Percentiles rank a stretch among this genome's conserved stretches.
These are phyloP conservation scores for Apogon hyalosoma DNA, from an alignment of 2,797 vertebrate species.

Conservation along the genomic window DNA sequence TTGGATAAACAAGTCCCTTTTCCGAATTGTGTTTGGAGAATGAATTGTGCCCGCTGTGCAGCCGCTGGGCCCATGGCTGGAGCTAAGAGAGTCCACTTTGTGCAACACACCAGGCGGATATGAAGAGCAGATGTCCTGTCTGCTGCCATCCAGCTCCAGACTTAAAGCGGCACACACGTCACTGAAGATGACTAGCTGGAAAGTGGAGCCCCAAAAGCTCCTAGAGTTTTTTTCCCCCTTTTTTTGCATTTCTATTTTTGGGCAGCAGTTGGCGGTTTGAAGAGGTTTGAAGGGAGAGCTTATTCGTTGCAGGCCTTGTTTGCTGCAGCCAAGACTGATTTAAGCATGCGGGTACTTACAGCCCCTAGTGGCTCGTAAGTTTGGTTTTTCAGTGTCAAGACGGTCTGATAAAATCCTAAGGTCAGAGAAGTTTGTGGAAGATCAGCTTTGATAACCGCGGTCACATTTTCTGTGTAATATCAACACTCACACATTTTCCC, in stretches of 20 bases:
- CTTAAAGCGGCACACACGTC: constrained; percentile 54
- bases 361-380: constrained; percentile 56
- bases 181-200: constrained; percentile 60
- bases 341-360: constrained; percentile 9
- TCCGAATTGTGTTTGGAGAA: constrained; percentile 81
- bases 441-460: neutral
- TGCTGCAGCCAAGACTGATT: constrained; percentile 37
- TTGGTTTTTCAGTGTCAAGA: neutral
- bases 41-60: constrained; percentile 68
- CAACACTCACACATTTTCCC: neutral
- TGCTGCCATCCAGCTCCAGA: constrained; percentile 72
- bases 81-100: constrained; percentile 79
- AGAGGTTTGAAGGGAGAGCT: constrained; percentile 47
- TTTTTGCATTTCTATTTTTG: constrained; percentile 45
- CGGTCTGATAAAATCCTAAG: neutral
- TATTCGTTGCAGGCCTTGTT: constrained; percentile 58
- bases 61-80: constrained; percentile 66
- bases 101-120: constrained; percentile 77
- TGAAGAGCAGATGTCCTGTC: constrained; percentile 82
- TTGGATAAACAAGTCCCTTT: constrained; percentile 80
- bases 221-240: neutral
- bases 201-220: constrained; percentile 46
- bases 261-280: constrained; percentile 45
- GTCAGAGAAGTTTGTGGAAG: constrained; percentile 20
- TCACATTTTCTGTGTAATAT: constrained; percentile 12